phyloP scores from a whole-genome alignment of 2,888 invertebrate genomes.

The Zhengitettix transpicula region DNA sequence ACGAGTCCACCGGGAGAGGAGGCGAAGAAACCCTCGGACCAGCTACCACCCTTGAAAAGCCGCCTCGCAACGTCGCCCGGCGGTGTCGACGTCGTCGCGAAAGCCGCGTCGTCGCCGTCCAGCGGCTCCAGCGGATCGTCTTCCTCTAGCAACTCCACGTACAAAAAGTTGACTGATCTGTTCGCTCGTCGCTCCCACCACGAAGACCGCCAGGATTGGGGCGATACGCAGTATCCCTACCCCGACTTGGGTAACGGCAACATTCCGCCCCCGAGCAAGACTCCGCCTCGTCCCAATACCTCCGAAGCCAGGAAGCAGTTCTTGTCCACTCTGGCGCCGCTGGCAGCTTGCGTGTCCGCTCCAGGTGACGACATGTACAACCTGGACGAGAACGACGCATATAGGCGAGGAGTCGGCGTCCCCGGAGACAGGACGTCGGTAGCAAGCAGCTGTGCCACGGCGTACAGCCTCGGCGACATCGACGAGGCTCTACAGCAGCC shows the following conservation, averaged over 20 bases:
- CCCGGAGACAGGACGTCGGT: constrained; percentile 8
- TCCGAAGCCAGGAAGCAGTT: constrained; percentile 60
- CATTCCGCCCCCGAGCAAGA: constrained; percentile 14
- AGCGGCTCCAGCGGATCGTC: constrained; percentile 33
- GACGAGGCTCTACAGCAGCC: constrained; percentile 38
- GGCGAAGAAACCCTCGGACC: constrained; percentile 4
- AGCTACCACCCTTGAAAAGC: background rate
- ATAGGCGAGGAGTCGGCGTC: too few relatives aligned
- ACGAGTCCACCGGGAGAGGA: constrained; percentile 14
- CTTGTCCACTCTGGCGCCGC: constrained; percentile 57
- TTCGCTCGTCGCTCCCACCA: constrained; percentile 29
- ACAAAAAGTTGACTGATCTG: constrained; percentile 42
- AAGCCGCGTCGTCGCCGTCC: constrained; percentile 8
- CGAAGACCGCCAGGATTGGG: background rate
- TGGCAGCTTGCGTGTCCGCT: constrained; percentile 57
- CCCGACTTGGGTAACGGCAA: constrained; percentile 37
- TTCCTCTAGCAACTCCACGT: constrained; percentile 44
- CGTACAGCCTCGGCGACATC: constrained; percentile 46
- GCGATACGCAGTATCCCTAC: background rate
- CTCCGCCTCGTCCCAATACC: constrained; percentile 25
- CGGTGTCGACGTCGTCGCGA: background rate
- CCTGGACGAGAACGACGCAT: background rate
- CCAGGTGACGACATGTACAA: constrained; percentile 21
- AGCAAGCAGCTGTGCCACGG: constrained; percentile 30
- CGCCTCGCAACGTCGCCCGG: background rate